Evolutionary conservation across 2,888 invertebrate genomes (phyloP), one percentile per base, ranked within the genome.

Genomic region (Eristalis arbustorum): DNA sequence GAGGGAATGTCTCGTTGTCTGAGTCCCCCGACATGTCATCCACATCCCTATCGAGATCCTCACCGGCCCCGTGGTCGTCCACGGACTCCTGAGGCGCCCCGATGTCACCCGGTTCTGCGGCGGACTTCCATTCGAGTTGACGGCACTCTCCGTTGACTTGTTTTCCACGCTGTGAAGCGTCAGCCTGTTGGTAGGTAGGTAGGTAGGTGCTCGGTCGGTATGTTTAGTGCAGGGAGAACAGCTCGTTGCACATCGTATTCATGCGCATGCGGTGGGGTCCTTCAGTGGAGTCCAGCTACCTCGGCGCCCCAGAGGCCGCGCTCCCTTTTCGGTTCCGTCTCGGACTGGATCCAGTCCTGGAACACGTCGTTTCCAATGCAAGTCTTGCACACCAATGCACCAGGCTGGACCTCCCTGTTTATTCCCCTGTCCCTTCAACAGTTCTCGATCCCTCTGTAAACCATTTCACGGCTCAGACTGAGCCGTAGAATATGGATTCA

Each of bases 251-350:
- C 93, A 98, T 96, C 93, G 99, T 96, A 94, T 99, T 98, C 93
- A 99, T 98, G 69, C 99, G 94, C 98, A 99, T 99, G 82, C 98
- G 94, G 92, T 97, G 97, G 2, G 99, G 99, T 0, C 99, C 99
- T 93, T 99, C 99, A 0, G 99, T 99, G 93, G 97, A 96, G 93
- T 99, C 99, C 74, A 99, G 93, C 92, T 25, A 94, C 94, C 10
- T 95, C 94, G 1, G 98, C 96, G 1, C 99, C 99, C 99, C 99
- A 99, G 1, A 99, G 94, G 0, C 99, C 99, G 13, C 99, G 94
- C 92, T 99, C 99, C 78, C 98, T 94, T 0, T 98, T 97, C 82
- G 99, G 93, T 91, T 98, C 98, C 8, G 96, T 96, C 94, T 98
- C 98, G 0, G 97, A 96, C 91, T 96, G 96, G 69, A 97, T 94